phyloP scores from a whole-genome alignment of 2,797 vertebrate genomes.

The Falco naumanni region DNA sequence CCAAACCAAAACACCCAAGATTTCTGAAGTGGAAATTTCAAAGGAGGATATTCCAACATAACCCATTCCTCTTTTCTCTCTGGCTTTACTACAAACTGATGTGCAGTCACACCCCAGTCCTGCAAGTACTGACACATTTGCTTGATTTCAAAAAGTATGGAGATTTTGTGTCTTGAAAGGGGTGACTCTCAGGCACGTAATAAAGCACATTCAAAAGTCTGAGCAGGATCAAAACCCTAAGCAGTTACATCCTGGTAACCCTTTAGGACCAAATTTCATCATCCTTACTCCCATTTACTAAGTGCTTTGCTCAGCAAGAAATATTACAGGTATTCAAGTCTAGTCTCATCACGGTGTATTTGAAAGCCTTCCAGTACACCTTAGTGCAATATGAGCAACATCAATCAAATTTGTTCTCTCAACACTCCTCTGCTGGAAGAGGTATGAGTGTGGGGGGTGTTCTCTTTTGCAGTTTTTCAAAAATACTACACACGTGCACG shows the following conservation, averaged over 20 bases:
- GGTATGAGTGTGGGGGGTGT: background rate
- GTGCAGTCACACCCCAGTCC: background rate
- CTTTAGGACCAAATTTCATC: conserved; percentile 39
- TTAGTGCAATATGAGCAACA: conserved; percentile 8
- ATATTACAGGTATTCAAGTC: conserved; percentile 11
- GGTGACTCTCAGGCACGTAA: background rate
- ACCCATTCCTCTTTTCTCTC: background rate
- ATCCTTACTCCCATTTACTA: conserved; percentile 21
- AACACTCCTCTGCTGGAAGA: background rate
- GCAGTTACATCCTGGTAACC: conserved; percentile 1
- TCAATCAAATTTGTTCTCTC: conserved; percentile 40
- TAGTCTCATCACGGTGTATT: background rate
- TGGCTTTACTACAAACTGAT: conserved; percentile 42
- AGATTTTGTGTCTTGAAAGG: conserved; percentile 11
- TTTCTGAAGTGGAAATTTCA: conserved; percentile 49
- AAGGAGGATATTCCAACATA: conserved; percentile 3
- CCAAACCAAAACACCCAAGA: background rate
- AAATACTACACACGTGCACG: background rate
- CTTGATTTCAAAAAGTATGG: conserved; percentile 17
- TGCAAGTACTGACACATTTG: conserved; percentile 23
- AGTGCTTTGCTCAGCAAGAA: conserved; percentile 44
- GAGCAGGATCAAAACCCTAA: conserved; percentile 28
- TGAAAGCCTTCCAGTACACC: conserved; percentile 45
- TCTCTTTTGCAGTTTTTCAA: background rate
- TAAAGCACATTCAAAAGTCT: background rate